Conservation (phyloP, 2,797 vertebrate species). For the Iguana delicatissima region DNA sequence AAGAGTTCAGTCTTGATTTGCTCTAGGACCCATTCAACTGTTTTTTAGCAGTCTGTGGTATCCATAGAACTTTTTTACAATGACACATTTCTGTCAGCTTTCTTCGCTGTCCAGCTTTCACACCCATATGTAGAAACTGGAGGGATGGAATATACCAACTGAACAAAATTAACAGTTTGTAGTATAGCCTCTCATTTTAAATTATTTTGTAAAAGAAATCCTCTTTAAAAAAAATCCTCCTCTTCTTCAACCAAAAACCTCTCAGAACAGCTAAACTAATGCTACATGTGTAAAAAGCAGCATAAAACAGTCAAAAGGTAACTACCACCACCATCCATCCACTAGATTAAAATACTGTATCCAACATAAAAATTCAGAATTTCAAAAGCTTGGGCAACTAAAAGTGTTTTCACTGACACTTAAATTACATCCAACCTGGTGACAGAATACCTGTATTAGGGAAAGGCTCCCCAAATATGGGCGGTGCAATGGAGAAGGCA, state of each 20-base stretch:
- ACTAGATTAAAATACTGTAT: not conserved
- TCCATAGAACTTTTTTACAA: too few species aligned
- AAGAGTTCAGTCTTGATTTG: too few species aligned
- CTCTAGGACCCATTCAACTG: too few species aligned
- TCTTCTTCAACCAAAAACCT: not conserved
- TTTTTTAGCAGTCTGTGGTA: too few species aligned
- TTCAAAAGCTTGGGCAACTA: not conserved
- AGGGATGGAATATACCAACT: not conserved
- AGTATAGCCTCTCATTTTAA: not conserved
- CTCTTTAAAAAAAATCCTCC: not conserved
- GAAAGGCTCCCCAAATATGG: not conserved
- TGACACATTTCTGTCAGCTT: too few species aligned
- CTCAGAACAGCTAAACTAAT: not conserved
- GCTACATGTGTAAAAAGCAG: not conserved
- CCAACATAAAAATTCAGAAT: too few species aligned
- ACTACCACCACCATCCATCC: not conserved
- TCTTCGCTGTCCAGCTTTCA: too few species aligned
- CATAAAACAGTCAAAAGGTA: not conserved
- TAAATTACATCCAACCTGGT: not conserved
- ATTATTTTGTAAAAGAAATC: not conserved
- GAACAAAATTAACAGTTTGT: not conserved
- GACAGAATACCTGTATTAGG: too few species aligned
- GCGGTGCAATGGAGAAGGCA: not conserved
- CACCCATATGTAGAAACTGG: too few species aligned
- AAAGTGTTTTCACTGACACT: not conserved